These are phyloP conservation scores for Andrena haemorrhoa DNA, from an alignment of 2,888 invertebrate species.

Conservation along the genomic window DNA sequence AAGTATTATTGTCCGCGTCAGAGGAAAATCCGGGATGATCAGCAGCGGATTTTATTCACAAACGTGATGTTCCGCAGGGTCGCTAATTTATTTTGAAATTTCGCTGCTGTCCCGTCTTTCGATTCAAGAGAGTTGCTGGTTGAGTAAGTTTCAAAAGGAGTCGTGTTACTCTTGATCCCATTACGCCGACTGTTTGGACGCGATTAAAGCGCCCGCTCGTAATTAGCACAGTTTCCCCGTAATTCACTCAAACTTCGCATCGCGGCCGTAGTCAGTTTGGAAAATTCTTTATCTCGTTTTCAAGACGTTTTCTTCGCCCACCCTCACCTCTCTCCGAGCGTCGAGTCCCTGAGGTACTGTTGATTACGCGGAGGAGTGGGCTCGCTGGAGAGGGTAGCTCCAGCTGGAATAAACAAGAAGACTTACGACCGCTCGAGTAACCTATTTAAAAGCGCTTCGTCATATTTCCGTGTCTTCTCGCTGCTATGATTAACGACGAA, in stretches of 20 bases:
- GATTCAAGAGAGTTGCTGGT: not conserved
- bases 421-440: conserved; percentile 18
- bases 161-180: conserved; percentile 20
- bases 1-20: too few relatives aligned
- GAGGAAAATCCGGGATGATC: too few relatives aligned
- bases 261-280: conserved; percentile 23
- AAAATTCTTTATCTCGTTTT: conserved; percentile 46
- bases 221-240: conserved; percentile 39
- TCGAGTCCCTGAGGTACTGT: conserved; percentile 1
- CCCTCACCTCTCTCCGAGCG: not conserved
- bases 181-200: conserved; percentile 12
- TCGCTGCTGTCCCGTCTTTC: not conserved
- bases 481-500: not conserved
- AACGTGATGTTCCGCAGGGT: not conserved
- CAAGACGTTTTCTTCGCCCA: not conserved
- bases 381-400: not conserved
- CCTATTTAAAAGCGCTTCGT: conserved; percentile 36
- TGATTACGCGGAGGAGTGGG: conserved; percentile 22
- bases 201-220: conserved; percentile 23
- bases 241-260: conserved; percentile 32
- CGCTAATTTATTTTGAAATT: conserved; percentile 16
- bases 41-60: too few relatives aligned
- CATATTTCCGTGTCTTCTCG: conserved; percentile 17
- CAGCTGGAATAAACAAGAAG: conserved; percentile 25
- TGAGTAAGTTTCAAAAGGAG: conserved; percentile 14